A percentile compares a stretch with the other conserved stretches of the same genome.
phyloP scores from a whole-genome alignment of 1,140 invertebrate genomes.

The Drosophila pachea region DNA sequence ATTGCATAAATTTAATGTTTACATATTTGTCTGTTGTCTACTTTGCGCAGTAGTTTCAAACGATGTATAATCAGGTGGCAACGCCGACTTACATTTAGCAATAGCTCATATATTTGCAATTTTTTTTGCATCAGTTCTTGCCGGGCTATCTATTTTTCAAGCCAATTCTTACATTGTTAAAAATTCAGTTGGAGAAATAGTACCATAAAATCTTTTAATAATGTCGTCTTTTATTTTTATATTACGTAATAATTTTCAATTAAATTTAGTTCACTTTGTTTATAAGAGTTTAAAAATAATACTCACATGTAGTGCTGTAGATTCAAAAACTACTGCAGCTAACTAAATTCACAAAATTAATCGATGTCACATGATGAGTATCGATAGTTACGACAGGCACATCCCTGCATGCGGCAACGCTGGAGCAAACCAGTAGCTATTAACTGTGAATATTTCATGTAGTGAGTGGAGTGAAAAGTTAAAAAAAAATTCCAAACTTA shows the following conservation, averaged over 20 bases:
- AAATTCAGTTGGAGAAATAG: background rate
- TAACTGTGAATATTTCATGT: slow-evolving; percentile 9
- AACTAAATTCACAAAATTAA: slow-evolving; percentile 7
- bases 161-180: slow-evolving; percentile 9
- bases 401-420: slow-evolving; percentile 35
- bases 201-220: background rate
- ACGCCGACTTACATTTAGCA: slow-evolving; percentile 47
- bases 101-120: slow-evolving; percentile 12
- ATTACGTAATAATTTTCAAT: slow-evolving; percentile 20
- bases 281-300: too few species aligned
- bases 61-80: slow-evolving; percentile 48
- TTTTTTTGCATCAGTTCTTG: slow-evolving; percentile 3
- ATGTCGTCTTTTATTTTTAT: background rate
- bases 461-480: background rate
- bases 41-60: slow-evolving; percentile 49
- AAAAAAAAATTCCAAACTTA: slow-evolving; percentile 31
- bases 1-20: slow-evolving; percentile 74
- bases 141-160: slow-evolving; percentile 11
- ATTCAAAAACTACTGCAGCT: slow-evolving; percentile 3
- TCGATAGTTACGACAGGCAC: slow-evolving; percentile 33
- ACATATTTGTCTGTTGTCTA: slow-evolving; percentile 35
- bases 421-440: slow-evolving; percentile 29
- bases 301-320: background rate
- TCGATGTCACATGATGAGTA: slow-evolving; percentile 28
- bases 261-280: slow-evolving; percentile 1